A percentile compares a stretch with the other conserved stretches of the same genome.
Evolutionary conservation across 2,113 vertebrate species (phyloP).

Genomic region (Nesoenas mayeri): DNA sequence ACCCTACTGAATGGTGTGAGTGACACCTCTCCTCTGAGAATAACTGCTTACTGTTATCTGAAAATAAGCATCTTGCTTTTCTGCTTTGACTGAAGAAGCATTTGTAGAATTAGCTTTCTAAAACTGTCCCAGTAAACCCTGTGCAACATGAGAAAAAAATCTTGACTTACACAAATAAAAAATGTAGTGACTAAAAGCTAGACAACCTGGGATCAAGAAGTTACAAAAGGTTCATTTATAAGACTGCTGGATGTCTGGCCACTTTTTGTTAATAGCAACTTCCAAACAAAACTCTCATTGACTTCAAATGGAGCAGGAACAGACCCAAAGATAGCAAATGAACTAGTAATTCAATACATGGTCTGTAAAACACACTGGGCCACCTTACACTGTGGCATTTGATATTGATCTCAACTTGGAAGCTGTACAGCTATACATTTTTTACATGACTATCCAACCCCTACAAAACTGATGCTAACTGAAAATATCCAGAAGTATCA

Average conservation of each 20-base stretch:
- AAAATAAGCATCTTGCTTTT: constrained; percentile 5
- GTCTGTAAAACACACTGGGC: constrained; percentile 34
- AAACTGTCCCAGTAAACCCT: not conserved
- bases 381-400: constrained; percentile 47
- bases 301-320: constrained; percentile 62
- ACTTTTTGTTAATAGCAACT: constrained; percentile 61
- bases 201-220: constrained; percentile 46
- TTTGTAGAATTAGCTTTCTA: not conserved
- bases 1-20: not conserved
- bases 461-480: constrained; percentile 1
- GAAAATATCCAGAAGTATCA: not conserved
- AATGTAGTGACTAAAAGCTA: constrained; percentile 17
- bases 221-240: constrained; percentile 67
- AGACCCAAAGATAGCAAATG: constrained; percentile 70
- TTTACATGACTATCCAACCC: not conserved
- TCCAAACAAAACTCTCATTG: constrained; percentile 69
- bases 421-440: constrained; percentile 13
- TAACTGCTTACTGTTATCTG: not conserved
- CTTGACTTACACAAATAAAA: not conserved
- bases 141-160: not conserved
- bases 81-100: not conserved
- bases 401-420: constrained; percentile 56
- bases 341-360: constrained; percentile 47
- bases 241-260: constrained; percentile 53
- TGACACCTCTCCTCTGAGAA: not conserved